Conservation (phyloP, 2,797 vertebrate genomes). For the Micrastur ruficollis region DNA sequence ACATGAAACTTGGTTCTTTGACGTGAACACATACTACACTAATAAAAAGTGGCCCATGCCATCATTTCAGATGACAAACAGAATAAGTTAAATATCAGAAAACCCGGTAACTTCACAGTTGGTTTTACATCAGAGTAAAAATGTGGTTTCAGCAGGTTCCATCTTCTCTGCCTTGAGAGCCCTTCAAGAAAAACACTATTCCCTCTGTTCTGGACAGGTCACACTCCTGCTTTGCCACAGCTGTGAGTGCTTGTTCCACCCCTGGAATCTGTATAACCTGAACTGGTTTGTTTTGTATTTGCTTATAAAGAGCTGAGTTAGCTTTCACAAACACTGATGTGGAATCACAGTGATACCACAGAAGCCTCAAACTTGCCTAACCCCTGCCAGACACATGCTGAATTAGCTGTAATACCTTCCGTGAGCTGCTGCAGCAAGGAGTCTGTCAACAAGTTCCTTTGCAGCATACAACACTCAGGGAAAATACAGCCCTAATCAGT, state of each 20-base stretch:
- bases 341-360: not conserved
- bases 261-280: not conserved
- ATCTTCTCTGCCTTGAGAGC: not conserved
- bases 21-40: not conserved
- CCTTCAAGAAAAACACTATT: not conserved
- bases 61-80: not conserved
- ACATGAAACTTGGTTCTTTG: not conserved
- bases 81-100: not conserved
- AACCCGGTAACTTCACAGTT: not conserved
- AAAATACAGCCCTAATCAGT: not conserved
- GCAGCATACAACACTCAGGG: not conserved
- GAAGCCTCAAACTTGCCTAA: not conserved
- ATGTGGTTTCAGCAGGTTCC: not conserved
- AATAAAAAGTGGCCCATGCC: not conserved
- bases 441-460: not conserved
- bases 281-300: not conserved
- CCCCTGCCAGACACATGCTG: not conserved
- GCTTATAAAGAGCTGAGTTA: not conserved
- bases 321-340: not conserved
- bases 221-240: not conserved
- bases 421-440: not conserved
- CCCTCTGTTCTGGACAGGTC: not conserved
- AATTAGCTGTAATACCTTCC: not conserved
- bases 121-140: not conserved
- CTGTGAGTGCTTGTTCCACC: not conserved